Base-by-base conservation (phyloP, 1,140 invertebrate species). In the Adoxophyes honmai region DNA sequence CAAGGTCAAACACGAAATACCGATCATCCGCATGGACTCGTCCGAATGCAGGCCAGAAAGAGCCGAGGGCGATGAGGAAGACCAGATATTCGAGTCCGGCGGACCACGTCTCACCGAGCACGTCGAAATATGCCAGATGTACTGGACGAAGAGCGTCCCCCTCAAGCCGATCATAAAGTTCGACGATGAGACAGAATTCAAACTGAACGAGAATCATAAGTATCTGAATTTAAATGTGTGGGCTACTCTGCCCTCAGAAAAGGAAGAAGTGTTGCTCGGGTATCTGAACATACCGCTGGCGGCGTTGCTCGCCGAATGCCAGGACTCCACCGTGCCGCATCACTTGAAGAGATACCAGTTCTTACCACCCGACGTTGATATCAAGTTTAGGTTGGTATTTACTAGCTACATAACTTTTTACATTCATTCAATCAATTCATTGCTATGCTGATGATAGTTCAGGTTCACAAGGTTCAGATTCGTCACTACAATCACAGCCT, bases 211-310 rank as follows among this genome's bases (percentile, higher is more conserved):
- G 76, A 94, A 83, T 66, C 92, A 91, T 72, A 93, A 92, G 57
- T 97, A 94, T 83, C 89, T 97, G 35, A 97, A 97, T 84, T 85
- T 97, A 0, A 95, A 95, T 60, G 93, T 97, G 0, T 97, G 95
- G 95, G 91, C 90, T 7, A 90, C 89, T n/a, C 78, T 90, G 7
- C 90, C 90, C 44, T 88, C 89, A 0, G 91, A 91, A 7, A 89
- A 89, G 34, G 91, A 93, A 4, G 92, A 94, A 59, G 89, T 92
- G 16, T 79, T 96, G 37, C 73, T 96, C 51, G 95, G 95, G 21
- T 95, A 96, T 80, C 90, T 96, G 18, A 97, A 96, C 77, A 92
- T 97, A 60, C 94, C 96, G 0, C 80, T 97, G 35, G 91, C 92
- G 56, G 92, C 95, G 63, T 91, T 97, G 53, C 78, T 95, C 2